Base-by-base conservation (phyloP, 2,888 invertebrate genomes). In the Galeruca laticollis region DNA sequence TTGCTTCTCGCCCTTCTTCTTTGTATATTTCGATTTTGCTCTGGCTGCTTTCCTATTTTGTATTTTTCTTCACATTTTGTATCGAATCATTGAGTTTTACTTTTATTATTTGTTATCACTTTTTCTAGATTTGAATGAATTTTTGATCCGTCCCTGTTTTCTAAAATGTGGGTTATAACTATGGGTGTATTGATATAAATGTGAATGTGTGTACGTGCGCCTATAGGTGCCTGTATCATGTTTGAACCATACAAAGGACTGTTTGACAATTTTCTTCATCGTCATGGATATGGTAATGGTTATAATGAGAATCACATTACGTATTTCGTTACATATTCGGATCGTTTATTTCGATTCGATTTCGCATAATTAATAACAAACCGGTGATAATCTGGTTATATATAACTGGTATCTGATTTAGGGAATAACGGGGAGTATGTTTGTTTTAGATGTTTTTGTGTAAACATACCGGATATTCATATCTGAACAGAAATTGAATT, bases 151-250 rank as follows among this genome's bases (percentile, higher is more conserved):
- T 20, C 35, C n/a, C 56, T 56, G 18, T 60, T 61, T 81, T 80
- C 79, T 79, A 77, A 82, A 81, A 81, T 82, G 80, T 81, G 82
- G 76, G 77, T 81, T 77, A 75, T 78, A 59, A n/a, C n/a, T 60
- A 62, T 68, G 60, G 62, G 54, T 62, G 35, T 68, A 61, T 31
- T 59, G 51, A 13, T 31, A 31, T 54, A 54, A 26, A 6, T 21
- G 21, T 26, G 1, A 31, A 6, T 35, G n/a, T 15, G 2, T 10
- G 56, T 62, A 56, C 68, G 72, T 76, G 74, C 73, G 72, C 71
- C 71, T 75, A 73, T 75, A 77, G 78, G 76, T 78, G 77, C 76
- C 70, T 76, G 78, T 78, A 76, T 79, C 81, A 80, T 80, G 81
- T 80, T 63, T 54, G 75, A 75, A 77, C 31, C 54, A 63, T 63